A percentile compares a stretch with the other conserved stretches of the same genome.
Conservation (phyloP, 2,113 vertebrate species). For the Urocitellus parryii region DNA sequence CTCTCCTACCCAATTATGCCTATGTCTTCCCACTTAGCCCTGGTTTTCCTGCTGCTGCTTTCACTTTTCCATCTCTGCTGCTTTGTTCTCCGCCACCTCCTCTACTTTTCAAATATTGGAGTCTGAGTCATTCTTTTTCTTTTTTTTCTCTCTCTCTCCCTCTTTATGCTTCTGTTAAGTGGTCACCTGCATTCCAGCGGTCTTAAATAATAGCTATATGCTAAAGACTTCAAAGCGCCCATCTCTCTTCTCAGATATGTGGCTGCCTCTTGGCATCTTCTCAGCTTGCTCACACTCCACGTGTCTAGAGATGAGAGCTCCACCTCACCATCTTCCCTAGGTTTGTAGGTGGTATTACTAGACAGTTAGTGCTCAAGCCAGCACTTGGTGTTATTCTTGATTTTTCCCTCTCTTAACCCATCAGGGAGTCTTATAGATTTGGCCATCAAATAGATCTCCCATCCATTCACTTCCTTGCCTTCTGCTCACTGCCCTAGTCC, state of each 20-base stretch:
- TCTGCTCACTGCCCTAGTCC: not conserved
- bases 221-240: not conserved
- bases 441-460: not conserved
- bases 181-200: not conserved
- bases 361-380: not conserved
- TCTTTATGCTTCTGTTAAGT: conserved; percentile 22
- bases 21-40: not conserved
- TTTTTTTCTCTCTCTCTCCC: not conserved
- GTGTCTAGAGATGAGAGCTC: not conserved
- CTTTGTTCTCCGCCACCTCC: not conserved
- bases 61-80: not conserved
- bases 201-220: not conserved
- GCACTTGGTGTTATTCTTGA: not conserved
- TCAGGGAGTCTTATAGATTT: not conserved
- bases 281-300: not conserved
- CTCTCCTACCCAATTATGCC: not conserved
- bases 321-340: not conserved
- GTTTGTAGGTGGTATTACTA: not conserved
- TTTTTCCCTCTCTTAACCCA: not conserved
- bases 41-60: not conserved
- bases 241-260: not conserved
- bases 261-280: not conserved
- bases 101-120: not conserved
- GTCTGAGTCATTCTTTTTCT: not conserved
- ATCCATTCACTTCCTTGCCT: not conserved